Base-by-base conservation (phyloP, 2,888 invertebrate species). In the Fragum whitleyi region DNA sequence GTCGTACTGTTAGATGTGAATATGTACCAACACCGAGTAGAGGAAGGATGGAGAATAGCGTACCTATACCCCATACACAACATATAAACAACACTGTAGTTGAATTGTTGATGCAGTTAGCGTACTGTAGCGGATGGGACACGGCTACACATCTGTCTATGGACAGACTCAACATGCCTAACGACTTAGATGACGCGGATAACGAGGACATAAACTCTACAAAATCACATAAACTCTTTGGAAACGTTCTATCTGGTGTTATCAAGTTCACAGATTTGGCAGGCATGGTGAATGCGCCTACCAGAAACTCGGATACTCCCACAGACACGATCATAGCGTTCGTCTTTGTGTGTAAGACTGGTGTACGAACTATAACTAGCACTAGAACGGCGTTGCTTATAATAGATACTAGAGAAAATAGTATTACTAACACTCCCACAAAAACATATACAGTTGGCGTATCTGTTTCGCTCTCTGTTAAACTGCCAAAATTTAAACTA, bases 71-170 rank as follows among this genome's bases (percentile, higher is more conserved):
- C 90, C 90, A 90, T 11, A 87, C 82, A 23, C 59, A 57, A 2
- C 21, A 51, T n/a, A 88, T 51, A 42, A 86, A 67, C 2, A 73
- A 26, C n/a, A 77, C 69, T 0, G 82, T 85, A 16, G 86, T 78
- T 16, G 51, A 69, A 16, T 79, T 75, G 0, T 86, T 87, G n/a
- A 90, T 79, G n/a, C 82, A 80, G 42, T 72, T 83, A 29, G 77
- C 79, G 77, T 90, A 90, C 47, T 87, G 87, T 2, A 90, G 75
- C 0, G 90, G 90, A 42, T 77, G 84, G 39, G 87, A 85, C 36
- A 90, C 87, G 0, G 90, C 90, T 16, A 88, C 67, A 68, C 86
- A 89, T 51, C 90, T 76, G 79, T 90, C 90, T 3, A 89, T 61
- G 9, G 87, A 87, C 9, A 90, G 87, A 42, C 87, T 82, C 67